Evolutionary conservation across 2,888 invertebrate genomes (phyloP).

Genomic region (Gari tellinella): DNA sequence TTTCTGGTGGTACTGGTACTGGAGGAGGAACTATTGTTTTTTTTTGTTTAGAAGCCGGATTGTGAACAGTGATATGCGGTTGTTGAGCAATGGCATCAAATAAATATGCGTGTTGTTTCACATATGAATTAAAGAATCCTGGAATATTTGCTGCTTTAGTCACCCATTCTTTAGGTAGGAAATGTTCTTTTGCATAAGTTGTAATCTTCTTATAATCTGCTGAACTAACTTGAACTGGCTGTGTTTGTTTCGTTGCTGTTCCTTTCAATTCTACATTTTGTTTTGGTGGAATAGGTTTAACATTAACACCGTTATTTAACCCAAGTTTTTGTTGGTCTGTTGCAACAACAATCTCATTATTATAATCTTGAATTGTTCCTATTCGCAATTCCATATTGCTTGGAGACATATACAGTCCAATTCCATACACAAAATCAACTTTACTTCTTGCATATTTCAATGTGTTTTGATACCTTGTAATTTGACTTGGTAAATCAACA

Average conservation of each 20-base stretch:
- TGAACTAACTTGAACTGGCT: too few species aligned
- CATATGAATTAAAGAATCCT: conserved; percentile 10
- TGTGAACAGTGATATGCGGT: conserved; percentile 17
- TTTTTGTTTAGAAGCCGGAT: conserved; percentile 4
- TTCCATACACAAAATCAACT: too few species aligned
- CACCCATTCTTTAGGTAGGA: conserved; percentile 7
- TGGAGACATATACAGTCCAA: too few species aligned
- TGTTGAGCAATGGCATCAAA: conserved; percentile 12
- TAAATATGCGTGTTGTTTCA: conserved; percentile 15
- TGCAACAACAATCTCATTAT: conserved; percentile 28
- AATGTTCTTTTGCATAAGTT: conserved; percentile 23
- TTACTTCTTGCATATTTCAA: too few species aligned
- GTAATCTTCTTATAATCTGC: conserved; percentile 11
- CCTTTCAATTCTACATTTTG: conserved; percentile 22
- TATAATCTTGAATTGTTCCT: too few species aligned
- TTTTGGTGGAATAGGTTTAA: too few species aligned
- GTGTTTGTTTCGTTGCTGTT: conserved; percentile 28
- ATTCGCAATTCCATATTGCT: too few species aligned
- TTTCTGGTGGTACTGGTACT: conserved; percentile 11
- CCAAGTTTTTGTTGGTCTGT: conserved; percentile 18
- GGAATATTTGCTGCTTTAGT: conserved; percentile 9
- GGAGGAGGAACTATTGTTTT: neutral
- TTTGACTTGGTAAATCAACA: conserved; percentile 28
- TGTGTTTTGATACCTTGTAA: too few species aligned
- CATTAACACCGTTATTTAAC: conserved; percentile 22